phyloP scores from a whole-genome alignment of 2,113 vertebrate genomes.

The Hydrochoerus hydrochaeris region DNA sequence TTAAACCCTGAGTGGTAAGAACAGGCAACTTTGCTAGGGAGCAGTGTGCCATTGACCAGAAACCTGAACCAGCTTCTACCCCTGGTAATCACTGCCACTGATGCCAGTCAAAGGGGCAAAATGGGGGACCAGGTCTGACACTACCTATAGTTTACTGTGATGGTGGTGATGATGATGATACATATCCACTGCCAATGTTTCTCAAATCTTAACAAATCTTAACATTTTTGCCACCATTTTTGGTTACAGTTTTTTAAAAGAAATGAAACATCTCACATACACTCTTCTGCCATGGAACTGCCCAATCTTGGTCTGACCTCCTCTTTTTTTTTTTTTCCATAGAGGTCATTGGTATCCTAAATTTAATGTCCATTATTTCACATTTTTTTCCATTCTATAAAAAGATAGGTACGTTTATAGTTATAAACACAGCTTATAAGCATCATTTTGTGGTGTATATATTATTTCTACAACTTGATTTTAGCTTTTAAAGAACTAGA shows the following conservation, averaged over 20 bases:
- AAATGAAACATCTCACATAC: neutral
- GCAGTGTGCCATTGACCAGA: neutral
- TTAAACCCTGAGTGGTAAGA: conserved; percentile 4
- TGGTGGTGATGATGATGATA: too few species aligned
- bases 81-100: neutral
- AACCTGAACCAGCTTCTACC: neutral
- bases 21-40: neutral
- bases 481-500: neutral
- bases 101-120: neutral
- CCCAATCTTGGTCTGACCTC: neutral
- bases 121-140: neutral
- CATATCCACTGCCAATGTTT: neutral
- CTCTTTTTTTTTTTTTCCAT: neutral
- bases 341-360: neutral
- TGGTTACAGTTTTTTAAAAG: conserved; percentile 19
- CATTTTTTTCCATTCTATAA: neutral
- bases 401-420: neutral
- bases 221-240: neutral
- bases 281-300: neutral
- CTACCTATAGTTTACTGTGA: neutral
- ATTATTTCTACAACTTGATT: neutral
- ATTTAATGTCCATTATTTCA: neutral
- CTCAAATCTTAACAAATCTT: conserved; percentile 12
- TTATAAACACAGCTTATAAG: neutral
- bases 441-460: neutral